Percentiles rank a stretch among this genome's conserved stretches.
phyloP scores from a whole-genome alignment of 2,797 vertebrate genomes.

The Semotilus atromaculatus region DNA sequence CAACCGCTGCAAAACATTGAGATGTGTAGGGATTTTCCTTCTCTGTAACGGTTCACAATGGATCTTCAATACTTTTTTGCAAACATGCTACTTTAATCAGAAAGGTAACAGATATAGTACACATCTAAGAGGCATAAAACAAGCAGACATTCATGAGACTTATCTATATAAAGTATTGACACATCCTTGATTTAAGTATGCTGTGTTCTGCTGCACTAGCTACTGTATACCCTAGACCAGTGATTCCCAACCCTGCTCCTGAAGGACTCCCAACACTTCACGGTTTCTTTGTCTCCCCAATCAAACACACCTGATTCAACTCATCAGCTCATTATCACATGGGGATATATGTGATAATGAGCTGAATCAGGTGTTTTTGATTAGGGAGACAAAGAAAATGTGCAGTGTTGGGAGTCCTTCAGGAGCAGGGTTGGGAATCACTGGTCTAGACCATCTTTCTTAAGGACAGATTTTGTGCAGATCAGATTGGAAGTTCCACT shows the following conservation, averaged over 20 bases:
- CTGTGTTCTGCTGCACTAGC: constrained; percentile 25
- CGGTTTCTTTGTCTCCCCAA: too few relatives aligned
- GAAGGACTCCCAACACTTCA: too few relatives aligned
- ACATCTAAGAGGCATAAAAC: constrained; percentile 44
- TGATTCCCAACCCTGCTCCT: too few relatives aligned
- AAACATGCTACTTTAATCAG: constrained; percentile 58
- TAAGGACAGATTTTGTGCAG: constrained; percentile 1
- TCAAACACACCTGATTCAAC: too few relatives aligned
- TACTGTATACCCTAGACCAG: constrained; percentile 1
- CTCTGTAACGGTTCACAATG: constrained; percentile 83
- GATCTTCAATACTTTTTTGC: constrained; percentile 71
- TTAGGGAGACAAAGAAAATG: too few relatives aligned
- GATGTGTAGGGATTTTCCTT: constrained; percentile 86
- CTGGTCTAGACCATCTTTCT: not conserved
- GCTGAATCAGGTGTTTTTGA: too few relatives aligned
- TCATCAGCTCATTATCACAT: too few relatives aligned
- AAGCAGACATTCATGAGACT: constrained; percentile 39
- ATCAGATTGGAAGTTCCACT: constrained; percentile 29
- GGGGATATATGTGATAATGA: too few relatives aligned
- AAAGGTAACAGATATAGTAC: constrained; percentile 38
- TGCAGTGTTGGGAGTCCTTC: too few relatives aligned
- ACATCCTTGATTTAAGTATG: constrained; percentile 27
- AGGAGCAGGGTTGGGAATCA: too few relatives aligned
- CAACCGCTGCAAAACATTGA: constrained; percentile 96
- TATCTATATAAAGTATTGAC: constrained; percentile 9